Conservation (phyloP, 2,888 invertebrate genomes). For the Dolichopus griseipennis region DNA sequence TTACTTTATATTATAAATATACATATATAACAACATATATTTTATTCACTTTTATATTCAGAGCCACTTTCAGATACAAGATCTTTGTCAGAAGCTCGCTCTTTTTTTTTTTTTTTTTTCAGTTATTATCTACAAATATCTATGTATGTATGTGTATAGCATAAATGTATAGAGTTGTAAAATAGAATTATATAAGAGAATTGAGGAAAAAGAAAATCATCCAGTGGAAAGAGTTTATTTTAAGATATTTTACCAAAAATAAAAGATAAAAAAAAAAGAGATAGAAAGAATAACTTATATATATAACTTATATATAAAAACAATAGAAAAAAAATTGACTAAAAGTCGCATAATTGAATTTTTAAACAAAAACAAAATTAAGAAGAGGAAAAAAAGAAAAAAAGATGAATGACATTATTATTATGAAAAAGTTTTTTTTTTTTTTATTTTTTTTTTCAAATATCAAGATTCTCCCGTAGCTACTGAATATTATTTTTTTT, state of each 20-base stretch:
- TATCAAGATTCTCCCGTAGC: neutral
- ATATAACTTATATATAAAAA: too few relatives aligned
- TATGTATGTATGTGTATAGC: too few relatives aligned
- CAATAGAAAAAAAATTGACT: too few relatives aligned
- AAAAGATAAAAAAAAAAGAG: neutral
- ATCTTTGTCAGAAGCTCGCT: too few relatives aligned
- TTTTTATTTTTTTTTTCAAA: too few relatives aligned
- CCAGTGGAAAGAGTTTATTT: neutral
- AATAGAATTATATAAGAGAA: neutral
- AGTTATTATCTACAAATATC: too few relatives aligned
- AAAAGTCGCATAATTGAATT: constrained; percentile 2
- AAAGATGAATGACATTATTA: constrained; percentile 6
- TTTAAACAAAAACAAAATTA: too few relatives aligned
- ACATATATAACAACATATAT: too few relatives aligned
- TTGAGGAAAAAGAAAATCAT: neutral
- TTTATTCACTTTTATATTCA: too few relatives aligned
- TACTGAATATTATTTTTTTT: neutral
- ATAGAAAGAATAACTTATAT: neutral
- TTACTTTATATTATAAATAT: neutral
- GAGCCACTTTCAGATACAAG: too few relatives aligned
- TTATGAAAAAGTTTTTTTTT: constrained; percentile 2
- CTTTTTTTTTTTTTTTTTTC: too few relatives aligned
- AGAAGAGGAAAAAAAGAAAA: too few relatives aligned
- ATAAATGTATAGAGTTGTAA: neutral
- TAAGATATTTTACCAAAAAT: neutral